Base-by-base conservation (phyloP, 2,113 vertebrate species). In the Neopipo cinnamomea region DNA sequence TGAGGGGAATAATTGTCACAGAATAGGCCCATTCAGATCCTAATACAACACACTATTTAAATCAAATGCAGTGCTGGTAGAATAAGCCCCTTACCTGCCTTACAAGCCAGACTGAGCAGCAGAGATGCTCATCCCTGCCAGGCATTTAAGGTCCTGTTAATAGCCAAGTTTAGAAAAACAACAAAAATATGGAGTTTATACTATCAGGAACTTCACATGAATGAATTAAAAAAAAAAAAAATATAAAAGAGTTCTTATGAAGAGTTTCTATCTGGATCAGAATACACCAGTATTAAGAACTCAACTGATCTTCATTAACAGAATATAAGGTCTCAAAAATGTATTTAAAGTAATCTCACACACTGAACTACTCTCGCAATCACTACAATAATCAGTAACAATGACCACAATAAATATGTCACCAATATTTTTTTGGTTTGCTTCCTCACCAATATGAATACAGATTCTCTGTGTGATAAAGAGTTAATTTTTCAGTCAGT, bases 1-100 rank as follows among this genome's bases (percentile, higher is more conserved):
- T 9, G 27, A 10, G 6, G 8, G 8, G 3, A 5, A 68, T 1
- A 0, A 25, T 14, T 47, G 42, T 1, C 5, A 13, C 41, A 49
- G 22, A 53, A 33, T 0, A 82, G 8, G 12, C 20, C 25, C 30
- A 39, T 19, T 37, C 53, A 80, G 81, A 42, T 9, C 11, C 28
- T 21, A 20, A 53, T 0, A 35, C 2, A 79, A 44, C 6, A 47
- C 22, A 28, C 6, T 3, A 8, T 3, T 31, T 5, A 44, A 49
- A 21, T 24, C 56, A 52, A 78, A 56, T 7, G 12, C 35, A 49
- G n/a, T 4, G 19, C 63, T 49, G 42, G 31, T 1, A 44, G 18
- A 71, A 1, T 1, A 19, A 72, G 19, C 25, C 14, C 28, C 35
- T 58, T 15, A 30, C 1, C 0, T 1, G 71, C 5, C 14, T 58